Evolutionary conservation across 2,797 vertebrate species (phyloP).

Genomic region (Acanthopagrus latus): DNA sequence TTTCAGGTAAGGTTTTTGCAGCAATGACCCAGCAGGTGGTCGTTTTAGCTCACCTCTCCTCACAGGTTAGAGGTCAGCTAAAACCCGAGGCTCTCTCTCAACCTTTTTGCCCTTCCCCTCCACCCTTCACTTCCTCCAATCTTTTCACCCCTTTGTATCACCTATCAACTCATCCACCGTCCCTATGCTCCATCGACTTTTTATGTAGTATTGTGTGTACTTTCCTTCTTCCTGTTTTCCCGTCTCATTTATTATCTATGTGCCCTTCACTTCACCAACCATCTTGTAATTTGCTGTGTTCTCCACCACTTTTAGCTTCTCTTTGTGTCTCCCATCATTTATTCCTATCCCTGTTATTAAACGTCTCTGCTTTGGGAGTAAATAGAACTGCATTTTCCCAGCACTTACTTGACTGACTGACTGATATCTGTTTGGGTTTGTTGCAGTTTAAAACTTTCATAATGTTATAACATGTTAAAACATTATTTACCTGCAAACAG

Average conservation of each 20-base stretch:
- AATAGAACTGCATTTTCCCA: conserved; percentile 9
- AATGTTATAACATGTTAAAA: too few species aligned
- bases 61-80: conserved; percentile 60
- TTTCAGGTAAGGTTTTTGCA: conserved; percentile 26
- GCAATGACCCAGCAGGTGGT: conserved; percentile 61
- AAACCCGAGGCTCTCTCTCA: conserved; percentile 44
- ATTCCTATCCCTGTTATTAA: neutral
- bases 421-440: conserved; percentile 6
- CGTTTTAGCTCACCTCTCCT: conserved; percentile 22
- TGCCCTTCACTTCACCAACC: neutral
- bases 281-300: neutral
- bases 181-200: neutral
- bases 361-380: conserved; percentile 20
- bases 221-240: neutral
- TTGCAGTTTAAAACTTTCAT: neutral
- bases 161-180: conserved; percentile 28
- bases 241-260: neutral
- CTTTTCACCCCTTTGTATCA: conserved; percentile 37
- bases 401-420: neutral
- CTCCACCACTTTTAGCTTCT: neutral
- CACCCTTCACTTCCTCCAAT: conserved; percentile 2
- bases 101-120: neutral
- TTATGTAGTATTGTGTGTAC: neutral
- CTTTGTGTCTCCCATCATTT: neutral
- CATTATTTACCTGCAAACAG: neutral